Percentiles rank a stretch among this genome's conserved stretches.
Evolutionary conservation across 2,113 vertebrate species (phyloP).

Genomic region (Alces alces): DNA sequence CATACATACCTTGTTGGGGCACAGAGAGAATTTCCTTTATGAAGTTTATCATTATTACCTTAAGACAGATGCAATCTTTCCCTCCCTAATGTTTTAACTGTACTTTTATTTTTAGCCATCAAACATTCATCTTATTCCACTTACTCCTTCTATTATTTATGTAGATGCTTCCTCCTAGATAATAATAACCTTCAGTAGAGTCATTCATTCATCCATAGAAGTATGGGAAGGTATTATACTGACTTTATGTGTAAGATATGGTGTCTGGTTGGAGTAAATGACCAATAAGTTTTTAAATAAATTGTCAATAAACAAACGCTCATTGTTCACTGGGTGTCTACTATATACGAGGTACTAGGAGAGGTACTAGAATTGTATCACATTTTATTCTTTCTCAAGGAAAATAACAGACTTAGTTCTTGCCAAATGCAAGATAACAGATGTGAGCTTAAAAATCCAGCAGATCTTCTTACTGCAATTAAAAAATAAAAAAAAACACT

Average conservation of each 20-base stretch:
- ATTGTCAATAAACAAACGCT: not conserved
- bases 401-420: not conserved
- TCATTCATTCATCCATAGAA: not conserved
- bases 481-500: not conserved
- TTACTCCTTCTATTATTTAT: not conserved
- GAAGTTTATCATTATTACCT: not conserved
- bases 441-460: not conserved
- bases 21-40: not conserved
- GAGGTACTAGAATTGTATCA: not conserved
- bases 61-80: not conserved
- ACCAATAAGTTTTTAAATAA: not conserved
- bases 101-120: not conserved
- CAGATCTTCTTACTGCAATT: not conserved
- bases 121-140: not conserved
- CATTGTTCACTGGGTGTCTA: not conserved
- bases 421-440: not conserved
- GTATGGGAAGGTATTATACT: not conserved
- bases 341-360: not conserved
- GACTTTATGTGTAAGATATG: not conserved
- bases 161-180: not conserved
- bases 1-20: not conserved
- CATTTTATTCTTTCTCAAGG: not conserved
- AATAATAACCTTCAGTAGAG: not conserved
- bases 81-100: not conserved
- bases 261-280: not conserved